Conservation (phyloP, 2,888 invertebrate genomes). For the Ypsolopha scabrella region DNA sequence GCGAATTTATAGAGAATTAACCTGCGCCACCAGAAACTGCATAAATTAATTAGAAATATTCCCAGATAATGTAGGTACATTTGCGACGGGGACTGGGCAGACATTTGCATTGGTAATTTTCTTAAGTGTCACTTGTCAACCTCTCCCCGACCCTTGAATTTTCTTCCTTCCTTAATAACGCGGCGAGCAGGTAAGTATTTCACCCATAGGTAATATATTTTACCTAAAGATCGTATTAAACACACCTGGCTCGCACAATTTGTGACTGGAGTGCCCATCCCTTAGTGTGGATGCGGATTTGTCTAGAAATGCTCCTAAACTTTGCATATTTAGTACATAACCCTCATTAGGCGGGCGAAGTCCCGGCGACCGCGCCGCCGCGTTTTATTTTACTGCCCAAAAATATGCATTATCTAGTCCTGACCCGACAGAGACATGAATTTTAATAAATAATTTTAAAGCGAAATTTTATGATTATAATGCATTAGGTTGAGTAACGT, state of each 20-base stretch:
- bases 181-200: conserved; percentile 8
- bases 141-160: neutral
- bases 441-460: too few relatives aligned
- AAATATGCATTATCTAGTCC: neutral
- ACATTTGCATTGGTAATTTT: conserved; percentile 2
- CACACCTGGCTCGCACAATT: conserved; percentile 44
- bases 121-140: conserved; percentile 1
- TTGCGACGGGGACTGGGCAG: neutral
- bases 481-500: too few relatives aligned
- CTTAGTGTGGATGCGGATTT: conserved; percentile 38
- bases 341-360: conserved; percentile 3
- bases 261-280: conserved; percentile 14
- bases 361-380: neutral
- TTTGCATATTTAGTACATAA: conserved; percentile 55
- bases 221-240: conserved; percentile 48
- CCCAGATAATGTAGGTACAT: too few relatives aligned
- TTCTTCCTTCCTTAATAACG: neutral
- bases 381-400: neutral
- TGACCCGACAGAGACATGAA: too few relatives aligned
- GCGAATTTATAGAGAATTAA: too few relatives aligned
- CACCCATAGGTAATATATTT: conserved; percentile 34
- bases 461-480: too few relatives aligned
- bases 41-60: too few relatives aligned
- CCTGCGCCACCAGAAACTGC: too few relatives aligned
- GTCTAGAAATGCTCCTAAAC: conserved; percentile 47